A percentile compares a stretch with the other conserved stretches of the same genome.
phyloP scores from a whole-genome alignment of 2,888 invertebrate species.

The Neuroscelio doddi region DNA sequence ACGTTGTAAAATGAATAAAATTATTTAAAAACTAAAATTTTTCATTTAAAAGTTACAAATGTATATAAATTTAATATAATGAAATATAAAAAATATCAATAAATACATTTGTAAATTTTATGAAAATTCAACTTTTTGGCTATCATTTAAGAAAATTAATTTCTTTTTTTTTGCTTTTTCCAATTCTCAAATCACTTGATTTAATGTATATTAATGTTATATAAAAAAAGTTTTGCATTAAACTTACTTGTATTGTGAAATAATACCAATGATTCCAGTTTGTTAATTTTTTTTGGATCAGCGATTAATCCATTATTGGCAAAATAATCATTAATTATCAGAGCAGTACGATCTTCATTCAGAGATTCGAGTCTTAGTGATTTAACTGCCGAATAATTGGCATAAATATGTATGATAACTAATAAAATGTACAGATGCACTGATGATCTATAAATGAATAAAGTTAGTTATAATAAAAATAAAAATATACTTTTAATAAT shows the following conservation, averaged over 20 bases:
- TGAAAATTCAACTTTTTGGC: no score
- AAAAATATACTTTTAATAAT: slow-evolving; percentile 27
- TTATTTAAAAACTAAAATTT: no score
- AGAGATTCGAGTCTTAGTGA: slow-evolving; percentile 85
- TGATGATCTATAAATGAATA: slow-evolving; percentile 76
- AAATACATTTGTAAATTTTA: no score
- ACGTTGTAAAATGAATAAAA: no score
- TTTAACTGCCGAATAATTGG: slow-evolving; percentile 91
- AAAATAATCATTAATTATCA: slow-evolving; percentile 81
- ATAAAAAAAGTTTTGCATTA: no score
- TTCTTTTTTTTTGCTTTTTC: no score
- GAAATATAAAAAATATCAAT: no score
- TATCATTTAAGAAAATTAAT: no score
- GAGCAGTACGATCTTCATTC: slow-evolving; percentile 84
- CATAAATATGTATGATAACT: slow-evolving; percentile 85
- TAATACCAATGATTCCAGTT: slow-evolving; percentile 80
- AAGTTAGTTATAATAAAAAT: slow-evolving; percentile 35
- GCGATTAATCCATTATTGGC: slow-evolving; percentile 75
- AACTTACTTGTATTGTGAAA: slow-evolving; percentile 72
- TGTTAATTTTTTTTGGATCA: slow-evolving; percentile 80
- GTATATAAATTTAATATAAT: no score
- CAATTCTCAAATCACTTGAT: no score
- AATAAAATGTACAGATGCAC: slow-evolving; percentile 83
- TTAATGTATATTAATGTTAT: no score
- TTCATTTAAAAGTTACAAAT: no score